Base-by-base conservation (phyloP, 2,888 invertebrate species). In the Branchellion lobata region DNA sequence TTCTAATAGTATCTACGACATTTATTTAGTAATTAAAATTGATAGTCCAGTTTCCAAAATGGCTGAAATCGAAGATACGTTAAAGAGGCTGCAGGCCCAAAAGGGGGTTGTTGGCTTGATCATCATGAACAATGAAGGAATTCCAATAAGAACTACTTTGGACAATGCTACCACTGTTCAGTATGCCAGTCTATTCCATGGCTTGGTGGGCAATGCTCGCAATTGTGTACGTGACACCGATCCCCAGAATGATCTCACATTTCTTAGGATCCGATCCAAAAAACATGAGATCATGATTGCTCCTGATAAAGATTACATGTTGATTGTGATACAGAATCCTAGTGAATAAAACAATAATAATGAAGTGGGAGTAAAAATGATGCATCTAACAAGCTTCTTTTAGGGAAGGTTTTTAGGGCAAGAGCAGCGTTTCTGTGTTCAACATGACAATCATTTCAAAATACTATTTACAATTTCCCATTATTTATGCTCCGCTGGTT, bases 241-340 rank as follows among this genome's bases (percentile, higher is more conserved):
- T 88, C 94, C 96, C 8, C 91, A 93, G 0, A 96, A 98, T 87
- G 97, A 98, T 87, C 89, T 98, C 79, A 95, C 95, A 47, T 98
- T 98, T 87, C 89, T 98, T 31, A 91, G 98, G 81, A 92, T 98
- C 80, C 90, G 97, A 83, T 96, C 97, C 80, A 95, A 94, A 89
- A 97, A 95, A 86, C 94, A 95, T 88, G 98, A 99, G 90, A 94
- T 98, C 82, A 95, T 98, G 94, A 93, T 98, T 11, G 97, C 97
- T 0, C 97, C 98, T 0, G 82, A 82, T 34, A 82, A 82, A 65
- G 82, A 82, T 74, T 82, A 82, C 78, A 81, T 81, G 74, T 77
- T 82, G 65, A 80, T 82, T 18, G 82, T 82, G 33, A 80, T 82
- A 57, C 82, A 82, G 80, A 82, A 82, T 69, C 82, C 82, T 21